Conservation (phyloP, 2,888 invertebrate species). For the Prenolepis imparis region DNA sequence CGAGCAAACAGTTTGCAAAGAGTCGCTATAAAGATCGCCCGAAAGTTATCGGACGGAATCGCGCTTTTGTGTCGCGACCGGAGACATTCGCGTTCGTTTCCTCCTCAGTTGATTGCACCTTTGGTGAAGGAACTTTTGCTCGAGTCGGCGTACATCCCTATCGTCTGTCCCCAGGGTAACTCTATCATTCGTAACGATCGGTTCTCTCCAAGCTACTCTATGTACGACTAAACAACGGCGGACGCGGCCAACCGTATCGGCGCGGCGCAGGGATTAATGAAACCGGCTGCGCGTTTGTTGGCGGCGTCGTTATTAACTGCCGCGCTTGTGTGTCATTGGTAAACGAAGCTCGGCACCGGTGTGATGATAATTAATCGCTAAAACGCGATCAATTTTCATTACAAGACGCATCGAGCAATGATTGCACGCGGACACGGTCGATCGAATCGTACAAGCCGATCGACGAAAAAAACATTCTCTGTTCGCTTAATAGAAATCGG, state of each 20-base stretch:
- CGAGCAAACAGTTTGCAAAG: not conserved
- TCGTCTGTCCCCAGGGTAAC: constrained; percentile 51
- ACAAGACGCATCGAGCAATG: not conserved
- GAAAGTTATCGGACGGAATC: constrained; percentile 1
- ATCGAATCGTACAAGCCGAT: not conserved
- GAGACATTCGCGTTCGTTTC: not conserved
- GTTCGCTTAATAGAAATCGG: not conserved
- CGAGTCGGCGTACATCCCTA: constrained; percentile 21
- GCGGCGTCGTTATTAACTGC: constrained; percentile 46
- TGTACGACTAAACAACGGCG: constrained; percentile 38
- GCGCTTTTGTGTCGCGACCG: constrained; percentile 9
- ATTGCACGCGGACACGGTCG: not conserved
- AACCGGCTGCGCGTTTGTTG: constrained; percentile 39
- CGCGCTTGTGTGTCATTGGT: constrained; percentile 28
- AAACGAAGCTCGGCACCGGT: constrained; percentile 11
- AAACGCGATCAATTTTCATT: constrained; percentile 31
- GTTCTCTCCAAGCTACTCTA: constrained; percentile 35
- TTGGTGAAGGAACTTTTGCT: constrained; percentile 29
- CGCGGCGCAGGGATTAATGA: constrained; percentile 46
- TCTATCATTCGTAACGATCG: constrained; percentile 58
- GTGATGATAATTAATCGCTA: constrained; percentile 47
- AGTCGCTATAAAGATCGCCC: not conserved
- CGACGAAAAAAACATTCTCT: not conserved
- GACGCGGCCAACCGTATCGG: constrained; percentile 30
- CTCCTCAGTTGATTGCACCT: constrained; percentile 30